These are phyloP conservation scores for Acanthopagrus latus DNA, from an alignment of 2,797 vertebrate genomes.

Conservation along the genomic window DNA sequence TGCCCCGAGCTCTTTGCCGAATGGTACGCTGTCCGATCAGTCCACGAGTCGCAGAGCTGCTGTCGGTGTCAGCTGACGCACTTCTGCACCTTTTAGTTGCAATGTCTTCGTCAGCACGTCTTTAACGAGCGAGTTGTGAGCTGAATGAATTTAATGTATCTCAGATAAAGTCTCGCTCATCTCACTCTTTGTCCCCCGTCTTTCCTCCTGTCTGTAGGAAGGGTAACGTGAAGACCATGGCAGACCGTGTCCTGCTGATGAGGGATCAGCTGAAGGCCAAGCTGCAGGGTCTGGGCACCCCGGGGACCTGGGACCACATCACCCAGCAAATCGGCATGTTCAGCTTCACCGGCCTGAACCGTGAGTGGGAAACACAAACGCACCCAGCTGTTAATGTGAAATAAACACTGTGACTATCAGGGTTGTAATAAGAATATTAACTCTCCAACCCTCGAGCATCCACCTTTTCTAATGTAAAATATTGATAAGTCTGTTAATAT, in stretches of 20 bases:
- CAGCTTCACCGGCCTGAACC: slow-evolving; percentile 96
- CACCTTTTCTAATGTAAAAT: too few species aligned
- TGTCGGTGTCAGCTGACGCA: background rate
- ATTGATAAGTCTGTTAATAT: too few species aligned
- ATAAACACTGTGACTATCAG: background rate
- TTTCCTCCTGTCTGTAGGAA: slow-evolving; percentile 82
- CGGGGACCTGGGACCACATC: slow-evolving; percentile 97
- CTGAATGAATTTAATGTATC: too few species aligned
- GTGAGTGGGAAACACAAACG: slow-evolving; percentile 82
- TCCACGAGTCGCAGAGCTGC: background rate
- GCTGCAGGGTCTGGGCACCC: slow-evolving; percentile 90
- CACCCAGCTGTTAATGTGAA: background rate
- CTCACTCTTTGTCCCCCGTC: too few species aligned
- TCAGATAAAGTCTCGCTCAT: too few species aligned
- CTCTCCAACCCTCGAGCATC: too few species aligned
- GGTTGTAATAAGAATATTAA: background rate
- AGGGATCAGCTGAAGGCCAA: slow-evolving; percentile 91
- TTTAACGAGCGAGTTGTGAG: too few species aligned
- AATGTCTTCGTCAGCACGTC: too few species aligned
- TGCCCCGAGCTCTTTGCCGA: slow-evolving; percentile 91
- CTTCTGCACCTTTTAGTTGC: background rate
- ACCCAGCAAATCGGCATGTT: slow-evolving; percentile 99
- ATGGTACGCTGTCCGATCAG: slow-evolving; percentile 83
- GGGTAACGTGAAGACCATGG: slow-evolving; percentile 97
- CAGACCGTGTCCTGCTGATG: slow-evolving; percentile 94